A percentile compares a stretch with the other conserved stretches of the same genome.
Conservation (phyloP, 1,140 invertebrate genomes). For the Drosophila saltans region DNA sequence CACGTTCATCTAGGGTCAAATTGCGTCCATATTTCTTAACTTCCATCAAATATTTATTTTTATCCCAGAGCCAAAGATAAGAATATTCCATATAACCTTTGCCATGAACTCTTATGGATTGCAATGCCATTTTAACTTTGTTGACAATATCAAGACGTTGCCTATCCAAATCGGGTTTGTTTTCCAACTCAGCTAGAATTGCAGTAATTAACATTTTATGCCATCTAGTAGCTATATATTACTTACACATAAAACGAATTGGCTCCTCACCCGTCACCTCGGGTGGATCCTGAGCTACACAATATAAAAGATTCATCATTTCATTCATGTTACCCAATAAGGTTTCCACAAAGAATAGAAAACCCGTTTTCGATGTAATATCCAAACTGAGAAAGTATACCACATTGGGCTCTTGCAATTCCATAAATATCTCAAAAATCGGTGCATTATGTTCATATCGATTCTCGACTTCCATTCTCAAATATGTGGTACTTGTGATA, state of each 20-base stretch:
- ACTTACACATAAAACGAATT: slow-evolving; percentile 42
- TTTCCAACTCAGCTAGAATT: slow-evolving; percentile 47
- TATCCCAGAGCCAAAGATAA: slow-evolving; percentile 88
- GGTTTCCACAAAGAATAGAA: slow-evolving; percentile 85
- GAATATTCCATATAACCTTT: slow-evolving; percentile 80
- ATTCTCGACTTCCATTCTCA: slow-evolving; percentile 83
- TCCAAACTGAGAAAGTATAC: slow-evolving; percentile 87
- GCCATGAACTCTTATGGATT: slow-evolving; percentile 51
- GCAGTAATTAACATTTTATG: background rate
- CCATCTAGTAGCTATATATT: background rate
- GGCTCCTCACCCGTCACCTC: slow-evolving; percentile 26
- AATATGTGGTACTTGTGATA: slow-evolving; percentile 74
- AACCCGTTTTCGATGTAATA: slow-evolving; percentile 85
- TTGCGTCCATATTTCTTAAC: slow-evolving; percentile 87
- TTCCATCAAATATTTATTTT: slow-evolving; percentile 86
- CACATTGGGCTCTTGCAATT: slow-evolving; percentile 86
- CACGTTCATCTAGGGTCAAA: slow-evolving; percentile 85
- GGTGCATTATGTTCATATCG: slow-evolving; percentile 77
- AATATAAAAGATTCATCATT: slow-evolving; percentile 80
- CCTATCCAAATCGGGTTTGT: slow-evolving; percentile 52
- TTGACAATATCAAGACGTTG: slow-evolving; percentile 57
- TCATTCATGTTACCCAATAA: slow-evolving; percentile 87
- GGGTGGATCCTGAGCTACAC: slow-evolving; percentile 59
- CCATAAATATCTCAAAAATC: slow-evolving; percentile 87
- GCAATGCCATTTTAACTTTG: slow-evolving; percentile 56